Evolutionary conservation across 2,797 vertebrate genomes (phyloP).

Genomic region (Gila robusta): DNA sequence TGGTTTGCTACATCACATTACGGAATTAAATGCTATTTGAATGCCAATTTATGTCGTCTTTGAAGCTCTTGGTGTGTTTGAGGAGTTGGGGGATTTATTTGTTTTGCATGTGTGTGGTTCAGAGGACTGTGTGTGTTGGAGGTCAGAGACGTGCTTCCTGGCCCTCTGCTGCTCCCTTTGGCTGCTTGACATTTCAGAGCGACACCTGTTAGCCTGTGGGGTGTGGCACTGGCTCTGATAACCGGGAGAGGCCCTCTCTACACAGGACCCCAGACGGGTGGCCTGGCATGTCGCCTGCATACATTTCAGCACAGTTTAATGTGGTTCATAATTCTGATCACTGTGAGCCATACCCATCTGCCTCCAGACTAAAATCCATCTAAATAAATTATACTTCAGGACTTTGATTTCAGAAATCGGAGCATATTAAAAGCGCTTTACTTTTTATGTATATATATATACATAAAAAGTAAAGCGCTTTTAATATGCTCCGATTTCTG

Average conservation of each 20-base stretch:
- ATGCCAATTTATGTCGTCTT: neutral
- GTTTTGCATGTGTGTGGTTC: slow-evolving; percentile 57
- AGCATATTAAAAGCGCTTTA: neutral
- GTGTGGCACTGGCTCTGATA: slow-evolving; percentile 62
- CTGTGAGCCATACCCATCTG: neutral
- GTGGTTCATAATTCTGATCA: slow-evolving; percentile 37
- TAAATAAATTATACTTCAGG: neutral
- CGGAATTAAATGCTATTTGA: too few species aligned
- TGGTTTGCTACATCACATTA: too few species aligned
- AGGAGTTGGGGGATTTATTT: neutral
- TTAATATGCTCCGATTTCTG: too few species aligned
- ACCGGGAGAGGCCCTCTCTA: slow-evolving; percentile 49
- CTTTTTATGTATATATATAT: neutral
- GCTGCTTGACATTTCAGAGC: slow-evolving; percentile 78
- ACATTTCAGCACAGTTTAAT: slow-evolving; percentile 34
- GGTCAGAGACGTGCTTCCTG: slow-evolving; percentile 63
- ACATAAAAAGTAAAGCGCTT: too few species aligned
- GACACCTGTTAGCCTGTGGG: slow-evolving; percentile 78
- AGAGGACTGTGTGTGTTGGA: slow-evolving; percentile 55
- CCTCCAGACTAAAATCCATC: neutral
- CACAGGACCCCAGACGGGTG: slow-evolving; percentile 38
- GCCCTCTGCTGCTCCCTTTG: slow-evolving; percentile 71
- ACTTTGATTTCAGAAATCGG: neutral
- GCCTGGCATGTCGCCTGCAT: slow-evolving; percentile 33
- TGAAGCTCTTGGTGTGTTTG: slow-evolving; percentile 24